Evolutionary conservation across 2,888 invertebrate genomes (phyloP).

Genomic region (Orthosia incerta): DNA sequence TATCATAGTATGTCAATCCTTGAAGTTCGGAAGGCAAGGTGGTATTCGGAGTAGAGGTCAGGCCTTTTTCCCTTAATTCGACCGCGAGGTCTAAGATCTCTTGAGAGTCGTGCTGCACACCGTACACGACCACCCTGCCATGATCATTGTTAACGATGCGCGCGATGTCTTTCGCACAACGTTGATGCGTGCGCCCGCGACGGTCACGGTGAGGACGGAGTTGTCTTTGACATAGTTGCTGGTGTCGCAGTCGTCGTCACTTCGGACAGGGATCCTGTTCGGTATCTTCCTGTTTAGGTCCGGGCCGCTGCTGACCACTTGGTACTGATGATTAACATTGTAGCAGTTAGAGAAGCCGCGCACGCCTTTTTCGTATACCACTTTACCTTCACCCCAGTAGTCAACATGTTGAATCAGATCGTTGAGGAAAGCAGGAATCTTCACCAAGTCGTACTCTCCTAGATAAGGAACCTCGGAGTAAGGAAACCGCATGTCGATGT

Average conservation of each 20-base stretch:
- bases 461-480: conserved; percentile 75
- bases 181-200: too few relatives aligned
- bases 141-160: conserved; percentile 50
- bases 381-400: too few relatives aligned
- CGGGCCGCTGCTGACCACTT: conserved; percentile 46
- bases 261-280: conserved; percentile 44
- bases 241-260: too few relatives aligned
- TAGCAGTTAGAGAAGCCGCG: too few relatives aligned
- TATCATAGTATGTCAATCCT: conserved; percentile 51
- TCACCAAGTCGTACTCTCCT: conserved; percentile 52
- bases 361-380: too few relatives aligned
- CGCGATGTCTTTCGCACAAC: too few relatives aligned
- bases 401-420: too few relatives aligned
- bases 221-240: too few relatives aligned
- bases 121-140: conserved; percentile 70
- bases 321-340: too few relatives aligned
- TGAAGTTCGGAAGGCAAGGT: conserved; percentile 54
- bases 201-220: too few relatives aligned
- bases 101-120: conserved; percentile 55
- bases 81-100: conserved; percentile 62
- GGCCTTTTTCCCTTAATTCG: conserved; percentile 53
- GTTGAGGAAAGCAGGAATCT: too few relatives aligned
- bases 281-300: conserved; percentile 72
- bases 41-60: conserved; percentile 57
- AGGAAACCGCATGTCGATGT: conserved; percentile 68